A percentile compares a stretch with the other conserved stretches of the same genome.
These are phyloP conservation scores for Mythimna lalbum DNA, from an alignment of 2,888 invertebrate species.

Conservation along the genomic window DNA sequence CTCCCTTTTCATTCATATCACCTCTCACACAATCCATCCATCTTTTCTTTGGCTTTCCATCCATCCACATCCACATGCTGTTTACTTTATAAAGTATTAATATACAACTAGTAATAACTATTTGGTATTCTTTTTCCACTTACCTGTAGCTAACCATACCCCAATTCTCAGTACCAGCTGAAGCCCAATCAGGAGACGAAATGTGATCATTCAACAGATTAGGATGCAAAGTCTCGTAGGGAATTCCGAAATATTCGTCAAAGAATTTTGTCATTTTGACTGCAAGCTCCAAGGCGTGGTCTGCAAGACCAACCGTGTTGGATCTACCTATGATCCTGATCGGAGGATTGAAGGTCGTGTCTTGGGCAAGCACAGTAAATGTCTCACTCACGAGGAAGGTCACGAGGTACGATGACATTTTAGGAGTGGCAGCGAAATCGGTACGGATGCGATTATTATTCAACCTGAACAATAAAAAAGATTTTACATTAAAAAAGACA, in stretches of 20 bases:
- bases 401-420: conserved; percentile 96
- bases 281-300: conserved; percentile 77
- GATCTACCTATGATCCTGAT: conserved; percentile 86
- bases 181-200: conserved; percentile 88
- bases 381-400: conserved; percentile 94
- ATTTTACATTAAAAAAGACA: too few relatives aligned
- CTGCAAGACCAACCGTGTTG: conserved; percentile 79
- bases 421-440: conserved; percentile 89
- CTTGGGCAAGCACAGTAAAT: conserved; percentile 82
- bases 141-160: conserved; percentile 89
- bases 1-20: too few relatives aligned
- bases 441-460: conserved; percentile 69
- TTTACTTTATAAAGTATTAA: too few relatives aligned
- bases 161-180: conserved; percentile 88
- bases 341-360: conserved; percentile 76
- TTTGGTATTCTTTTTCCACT: conserved; percentile 2
- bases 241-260: conserved; percentile 81
- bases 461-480: conserved; percentile 67
- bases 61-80: too few relatives aligned
- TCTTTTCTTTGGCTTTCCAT: too few relatives aligned
- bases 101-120: too few relatives aligned
- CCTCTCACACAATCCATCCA: too few relatives aligned
- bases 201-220: conserved; percentile 84
- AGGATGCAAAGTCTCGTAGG: conserved; percentile 78
- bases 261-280: conserved; percentile 83